Percentiles rank a stretch among this genome's conserved stretches.
Evolutionary conservation across 2,113 vertebrate genomes (phyloP).

Genomic region (Neopipo cinnamomea): DNA sequence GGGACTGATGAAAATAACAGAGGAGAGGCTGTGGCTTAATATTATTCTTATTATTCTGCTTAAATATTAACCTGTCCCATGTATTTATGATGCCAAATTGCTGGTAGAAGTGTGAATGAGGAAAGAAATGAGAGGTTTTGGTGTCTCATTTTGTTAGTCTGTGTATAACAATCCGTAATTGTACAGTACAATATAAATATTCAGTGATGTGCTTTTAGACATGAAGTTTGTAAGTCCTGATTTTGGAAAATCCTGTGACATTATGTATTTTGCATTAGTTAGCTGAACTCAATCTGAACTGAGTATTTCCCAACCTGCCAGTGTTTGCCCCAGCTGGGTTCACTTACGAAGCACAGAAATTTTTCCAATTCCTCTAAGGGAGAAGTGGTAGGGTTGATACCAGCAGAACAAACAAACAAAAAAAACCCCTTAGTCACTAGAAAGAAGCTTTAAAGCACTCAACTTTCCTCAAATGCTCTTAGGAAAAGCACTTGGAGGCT

Average conservation of each 20-base stretch:
- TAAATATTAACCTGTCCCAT: not conserved
- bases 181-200: not conserved
- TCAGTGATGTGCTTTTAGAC: not conserved
- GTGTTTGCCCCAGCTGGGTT: not conserved
- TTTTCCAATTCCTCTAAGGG: not conserved
- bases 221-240: not conserved
- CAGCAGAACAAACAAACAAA: not conserved
- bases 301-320: not conserved
- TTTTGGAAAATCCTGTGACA: not conserved
- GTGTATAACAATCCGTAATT: not conserved
- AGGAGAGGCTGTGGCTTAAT: not conserved
- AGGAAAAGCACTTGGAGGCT: not conserved
- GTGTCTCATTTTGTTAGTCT: not conserved
- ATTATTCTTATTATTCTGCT: not conserved
- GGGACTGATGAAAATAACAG: conserved; percentile 5
- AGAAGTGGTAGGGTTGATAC: not conserved
- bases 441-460: conserved; percentile 1
- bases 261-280: not conserved
- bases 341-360: not conserved
- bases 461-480: not conserved
- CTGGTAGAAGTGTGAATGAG: not conserved
- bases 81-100: not conserved
- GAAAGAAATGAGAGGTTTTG: not conserved
- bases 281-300: not conserved
- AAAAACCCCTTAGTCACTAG: not conserved